Evolutionary conservation across 2,113 vertebrate genomes (phyloP), one percentile per base, ranked within the genome.

Genomic region (Pangasianodon hypophthalmus): DNA sequence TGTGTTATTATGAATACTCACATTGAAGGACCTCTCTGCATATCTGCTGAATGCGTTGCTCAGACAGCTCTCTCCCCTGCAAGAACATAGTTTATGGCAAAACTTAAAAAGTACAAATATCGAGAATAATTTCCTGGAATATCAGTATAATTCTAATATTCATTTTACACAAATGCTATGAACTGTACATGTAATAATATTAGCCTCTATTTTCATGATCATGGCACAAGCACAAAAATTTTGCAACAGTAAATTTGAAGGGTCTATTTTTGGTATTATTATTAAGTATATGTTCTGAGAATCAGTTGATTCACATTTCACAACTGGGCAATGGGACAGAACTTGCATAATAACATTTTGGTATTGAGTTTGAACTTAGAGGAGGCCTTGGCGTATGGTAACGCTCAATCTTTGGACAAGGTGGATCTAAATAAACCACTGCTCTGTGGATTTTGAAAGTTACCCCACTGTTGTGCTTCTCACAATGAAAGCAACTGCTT

Each of bases 1-100:
- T n/a, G 37, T 75, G 13, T 75, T 64, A 54, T 90, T 44, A n/a
- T 86, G 24, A 64, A 91, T 88, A 97, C 98, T 96, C 94, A 99
- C 98, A 95, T 95, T 96, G 97, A 92, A 99, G 94, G 88, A 99
- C 95, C 58, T 99, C 97, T 92, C 96, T 96, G 95, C 98, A 99
- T 91, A 99, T 97, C 93, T 98, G 97, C 4, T 96, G 97, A 94
- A 99, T 98, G 94, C 97, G 97, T 89, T 95, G 95, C 93, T 98
- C 98, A 56, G 98, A 98, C 94, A 97, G 95, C 88, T 96, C 96
- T 94, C 95, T 97, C 80, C 96, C 96, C 98, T 99, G 91, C 90
- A 93, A 93, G 88, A 88, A 86, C 41, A 87, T 37, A 86, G 29
- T 5, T 26, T 71, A 48, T 71, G 16, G n/a, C 4, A 48, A 81